phyloP scores from a whole-genome alignment of 2,797 vertebrate genomes.

The Dicrostonyx torquatus region DNA sequence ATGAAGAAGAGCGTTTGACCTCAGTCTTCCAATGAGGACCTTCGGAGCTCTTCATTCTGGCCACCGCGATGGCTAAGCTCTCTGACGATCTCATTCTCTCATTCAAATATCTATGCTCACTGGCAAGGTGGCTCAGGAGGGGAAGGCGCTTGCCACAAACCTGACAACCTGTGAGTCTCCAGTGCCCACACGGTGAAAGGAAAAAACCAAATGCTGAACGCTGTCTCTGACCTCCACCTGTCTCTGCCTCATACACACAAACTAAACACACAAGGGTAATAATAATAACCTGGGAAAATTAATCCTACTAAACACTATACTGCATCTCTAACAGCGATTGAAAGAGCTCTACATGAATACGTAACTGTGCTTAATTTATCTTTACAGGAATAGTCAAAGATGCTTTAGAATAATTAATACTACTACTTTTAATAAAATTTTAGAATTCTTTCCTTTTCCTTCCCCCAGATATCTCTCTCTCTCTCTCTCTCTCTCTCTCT shows the following conservation, averaged over 20 bases:
- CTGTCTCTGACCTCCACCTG: neutral
- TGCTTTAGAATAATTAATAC: neutral
- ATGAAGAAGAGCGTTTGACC: neutral
- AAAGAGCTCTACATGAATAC: neutral
- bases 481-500: too few relatives aligned
- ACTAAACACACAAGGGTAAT: neutral
- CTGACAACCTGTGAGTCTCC: neutral
- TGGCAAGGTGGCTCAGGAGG: neutral
- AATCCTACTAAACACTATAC: neutral
- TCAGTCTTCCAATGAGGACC: neutral
- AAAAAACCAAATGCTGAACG: neutral
- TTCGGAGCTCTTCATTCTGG: neutral
- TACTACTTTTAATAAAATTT: neutral
- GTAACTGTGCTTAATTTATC: neutral
- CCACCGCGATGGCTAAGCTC: neutral
- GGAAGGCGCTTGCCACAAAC: neutral
- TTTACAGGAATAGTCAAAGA: neutral
- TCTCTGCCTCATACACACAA: neutral
- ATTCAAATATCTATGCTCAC: neutral
- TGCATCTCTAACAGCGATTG: neutral
- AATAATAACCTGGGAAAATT: neutral
- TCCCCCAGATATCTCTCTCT: neutral
- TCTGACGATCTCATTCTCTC: neutral
- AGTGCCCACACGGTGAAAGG: neutral
- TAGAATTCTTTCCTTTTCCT: neutral